Base-by-base conservation (phyloP, 1,140 invertebrate species). In the Druon quercuslanigerum region DNA sequence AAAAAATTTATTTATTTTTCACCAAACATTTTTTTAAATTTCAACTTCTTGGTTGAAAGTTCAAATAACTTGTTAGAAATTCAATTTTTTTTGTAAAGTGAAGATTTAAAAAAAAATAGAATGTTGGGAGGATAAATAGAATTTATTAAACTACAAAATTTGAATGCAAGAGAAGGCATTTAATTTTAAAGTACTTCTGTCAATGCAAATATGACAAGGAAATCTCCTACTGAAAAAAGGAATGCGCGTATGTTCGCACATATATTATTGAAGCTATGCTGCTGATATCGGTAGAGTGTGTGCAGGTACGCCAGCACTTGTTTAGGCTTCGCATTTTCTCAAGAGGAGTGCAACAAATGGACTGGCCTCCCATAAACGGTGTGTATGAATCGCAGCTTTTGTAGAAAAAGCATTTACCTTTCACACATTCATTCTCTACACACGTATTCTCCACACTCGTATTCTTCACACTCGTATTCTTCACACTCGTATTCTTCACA, bases 301-400 rank as follows among this genome's bases (percentile, higher is more conserved):
- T 54, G 17, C 4, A 16, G 16, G 7, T 54, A 14, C 51, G 17
- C 16, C 51, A 54, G 6, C 0, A 14, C 1, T 7, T 14, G 16
- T 54, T 25, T 40, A 20, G 40, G 25, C 57, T 66, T 66, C 57
- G 25, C 57, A 25, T 66, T 66, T 66, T 66, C 57, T 66, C 57
- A 66, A 66, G 57, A 66, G 57, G 57, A 20, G 11, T 66, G 57
- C 57, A 66, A 66, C 57, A 66, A 66, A 66, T 66, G 57, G 20
- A 66, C 57, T 66, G 16, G 57, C 57, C 57, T 66, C 20, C 57
- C 25, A 66, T 66, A 66, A 66, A 40, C 57, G 56, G 56, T 57
- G 57, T 12, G 20, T 14, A 66, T 66, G 25, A 25, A 66, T 66
- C 57, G 57, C 57, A 66, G 20, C 56, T 20, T 57, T 57, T 57